Conservation (phyloP, 2,888 invertebrate genomes). For the Capitulum mitella region DNA sequence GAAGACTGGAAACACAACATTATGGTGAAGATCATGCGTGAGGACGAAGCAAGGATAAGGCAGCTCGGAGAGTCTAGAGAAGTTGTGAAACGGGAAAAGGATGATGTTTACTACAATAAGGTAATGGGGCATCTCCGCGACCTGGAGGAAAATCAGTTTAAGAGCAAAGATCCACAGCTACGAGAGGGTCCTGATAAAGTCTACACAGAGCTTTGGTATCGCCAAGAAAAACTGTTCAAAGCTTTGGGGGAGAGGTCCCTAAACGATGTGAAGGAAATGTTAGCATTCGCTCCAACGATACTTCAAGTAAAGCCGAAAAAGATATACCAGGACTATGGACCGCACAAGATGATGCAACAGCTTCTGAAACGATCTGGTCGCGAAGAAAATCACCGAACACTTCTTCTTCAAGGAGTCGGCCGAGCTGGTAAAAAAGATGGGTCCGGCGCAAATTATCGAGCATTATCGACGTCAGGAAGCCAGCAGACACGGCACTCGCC, state of each 20-base stretch:
- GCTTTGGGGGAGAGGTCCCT: not conserved
- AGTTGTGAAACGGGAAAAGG: not conserved
- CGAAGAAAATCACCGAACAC: not conserved
- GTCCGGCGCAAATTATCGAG: not conserved
- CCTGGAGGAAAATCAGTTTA: not conserved
- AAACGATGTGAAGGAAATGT: not conserved
- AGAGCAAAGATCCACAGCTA: not conserved
- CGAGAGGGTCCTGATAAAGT: not conserved
- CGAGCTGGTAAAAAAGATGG: not conserved
- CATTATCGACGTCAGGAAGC: not conserved
- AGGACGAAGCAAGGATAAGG: not conserved
- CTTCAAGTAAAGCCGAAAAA: not conserved
- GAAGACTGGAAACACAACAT: not conserved
- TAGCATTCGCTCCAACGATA: not conserved
- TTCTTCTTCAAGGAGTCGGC: not conserved
- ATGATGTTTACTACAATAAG: not conserved
- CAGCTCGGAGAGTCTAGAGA: not conserved
- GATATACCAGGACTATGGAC: not conserved
- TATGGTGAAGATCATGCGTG: not conserved
- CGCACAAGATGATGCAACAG: not conserved
- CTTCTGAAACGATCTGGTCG: not conserved
- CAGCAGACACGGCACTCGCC: not conserved
- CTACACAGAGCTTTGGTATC: not conserved
- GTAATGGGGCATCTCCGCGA: not conserved
- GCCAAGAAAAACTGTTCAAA: not conserved